Evolutionary conservation across 2,797 vertebrate genomes (phyloP).

Genomic region (Etheostoma perlongum): DNA sequence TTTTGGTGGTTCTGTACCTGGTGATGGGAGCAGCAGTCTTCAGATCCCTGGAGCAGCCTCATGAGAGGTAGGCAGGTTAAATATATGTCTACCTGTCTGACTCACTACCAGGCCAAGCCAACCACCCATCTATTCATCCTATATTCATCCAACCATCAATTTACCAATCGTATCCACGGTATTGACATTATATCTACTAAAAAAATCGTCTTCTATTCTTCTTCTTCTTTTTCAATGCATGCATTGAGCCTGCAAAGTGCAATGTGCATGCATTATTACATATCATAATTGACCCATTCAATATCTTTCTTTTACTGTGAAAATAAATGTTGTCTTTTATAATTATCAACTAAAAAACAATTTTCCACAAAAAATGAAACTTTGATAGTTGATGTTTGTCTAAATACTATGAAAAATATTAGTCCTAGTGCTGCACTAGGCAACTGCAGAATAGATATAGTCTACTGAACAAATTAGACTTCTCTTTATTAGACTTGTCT

Average conservation of each 20-base stretch:
- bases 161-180: neutral
- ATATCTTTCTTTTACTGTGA: neutral
- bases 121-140: neutral
- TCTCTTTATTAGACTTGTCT: too few relatives aligned
- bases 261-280: too few relatives aligned
- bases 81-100: neutral
- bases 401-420: neutral
- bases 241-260: too few relatives aligned
- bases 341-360: neutral
- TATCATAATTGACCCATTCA: too few relatives aligned
- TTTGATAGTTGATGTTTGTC: neutral
- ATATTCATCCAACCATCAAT: neutral
- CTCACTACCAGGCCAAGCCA: neutral
- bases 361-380: neutral
- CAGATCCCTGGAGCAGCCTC: constrained; percentile 94
- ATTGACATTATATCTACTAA: neutral
- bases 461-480: neutral
- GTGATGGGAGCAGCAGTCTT: constrained; percentile 96
- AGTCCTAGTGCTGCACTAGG: neutral
- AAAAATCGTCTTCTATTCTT: too few relatives aligned
- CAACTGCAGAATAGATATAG: neutral
- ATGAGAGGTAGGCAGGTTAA: constrained; percentile 86
- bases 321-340: neutral
- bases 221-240: too few relatives aligned
- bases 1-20: constrained; percentile 95